These are phyloP conservation scores for Patagioenas fasciata DNA, from an alignment of 2,113 vertebrate genomes.

Conservation along the genomic window DNA sequence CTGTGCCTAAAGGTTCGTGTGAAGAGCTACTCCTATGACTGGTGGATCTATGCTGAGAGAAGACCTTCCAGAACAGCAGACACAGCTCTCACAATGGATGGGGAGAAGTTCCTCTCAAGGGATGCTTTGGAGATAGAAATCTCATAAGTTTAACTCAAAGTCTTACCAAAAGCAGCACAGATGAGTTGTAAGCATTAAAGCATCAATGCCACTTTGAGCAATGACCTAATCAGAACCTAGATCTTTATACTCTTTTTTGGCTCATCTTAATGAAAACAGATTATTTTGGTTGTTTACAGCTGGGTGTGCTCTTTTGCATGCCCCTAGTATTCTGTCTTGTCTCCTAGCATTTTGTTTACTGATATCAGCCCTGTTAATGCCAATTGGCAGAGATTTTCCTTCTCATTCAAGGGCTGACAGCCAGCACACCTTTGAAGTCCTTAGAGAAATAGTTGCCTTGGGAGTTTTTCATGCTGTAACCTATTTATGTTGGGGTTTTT, in stretches of 20 bases:
- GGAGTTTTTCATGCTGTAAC: constrained; percentile 34
- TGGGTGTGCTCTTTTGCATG: neutral
- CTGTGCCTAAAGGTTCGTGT: neutral
- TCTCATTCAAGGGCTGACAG: neutral
- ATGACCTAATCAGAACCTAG: neutral
- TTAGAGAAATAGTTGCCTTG: constrained; percentile 9
- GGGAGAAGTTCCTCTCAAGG: neutral
- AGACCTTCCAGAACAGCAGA: neutral
- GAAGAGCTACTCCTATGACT: neutral
- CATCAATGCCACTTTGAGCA: neutral
- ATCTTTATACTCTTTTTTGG: constrained; percentile 24
- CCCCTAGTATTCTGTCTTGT: neutral
- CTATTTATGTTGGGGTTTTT: neutral
- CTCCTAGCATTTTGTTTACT: constrained; percentile 12
- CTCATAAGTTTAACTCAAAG: neutral
- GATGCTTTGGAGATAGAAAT: no score
- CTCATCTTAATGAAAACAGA: neutral
- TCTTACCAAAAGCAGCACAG: neutral
- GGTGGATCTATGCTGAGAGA: accelerated
- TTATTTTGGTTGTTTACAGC: constrained; percentile 36
- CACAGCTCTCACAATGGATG: neutral
- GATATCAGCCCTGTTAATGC: neutral
- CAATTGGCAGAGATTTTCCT: constrained; percentile 2
- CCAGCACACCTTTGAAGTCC: constrained; percentile 50
- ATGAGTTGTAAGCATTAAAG: neutral